Base-by-base conservation (phyloP, 2,113 vertebrate species). In the Corythornis madagascariensis region DNA sequence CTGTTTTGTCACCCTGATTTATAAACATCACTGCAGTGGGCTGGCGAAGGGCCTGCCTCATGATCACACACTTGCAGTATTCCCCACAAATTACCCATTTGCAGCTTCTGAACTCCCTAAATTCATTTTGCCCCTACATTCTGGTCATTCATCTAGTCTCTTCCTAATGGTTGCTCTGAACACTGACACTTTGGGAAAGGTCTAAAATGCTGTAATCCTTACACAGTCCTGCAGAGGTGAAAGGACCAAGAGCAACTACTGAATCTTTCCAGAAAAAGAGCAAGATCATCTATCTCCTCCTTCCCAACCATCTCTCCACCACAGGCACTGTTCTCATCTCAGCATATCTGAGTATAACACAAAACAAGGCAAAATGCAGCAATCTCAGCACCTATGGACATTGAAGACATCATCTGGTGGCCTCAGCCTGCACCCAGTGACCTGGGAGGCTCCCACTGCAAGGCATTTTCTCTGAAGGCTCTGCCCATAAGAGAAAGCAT, bases 161-260 rank as follows among this genome's bases (percentile, higher is more conserved):
- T 50, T 74, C 80, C 33, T 97, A 97, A 97, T 92, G 91, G 90
- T 35, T 35, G 80, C 80, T 94, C 91, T 21, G 3, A 87, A 89
- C 5, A 6, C 83, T 94, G 94, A 90, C 92, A 90, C 65, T 92
- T 90, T n/a, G 81, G 77, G 88, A 93, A 88, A 92, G 4, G 2
- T 92, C 89, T 93, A 88, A 96, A 93, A 94, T 61, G 91, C 83
- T 89, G 57, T 91, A 95, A 94, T 89, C 83, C 82, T 72, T 74
- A 70, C 45, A 74, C 1, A 5, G 76, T 89, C 89, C 72, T 6
- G 0, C 0, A 0, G 95, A 94, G 86, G 82, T 77, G 61, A 90
- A 95, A 93, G 72, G 81, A 93, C 83, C 91, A 96, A 92, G 92
- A 95, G 95, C 86, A 95, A 96, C 60, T 4, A 28, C 88, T 96